A percentile compares a stretch with the other conserved stretches of the same genome.
These are phyloP conservation scores for Aspidoscelis tigris DNA, from an alignment of 2,113 vertebrate genomes.

Conservation along the genomic window DNA sequence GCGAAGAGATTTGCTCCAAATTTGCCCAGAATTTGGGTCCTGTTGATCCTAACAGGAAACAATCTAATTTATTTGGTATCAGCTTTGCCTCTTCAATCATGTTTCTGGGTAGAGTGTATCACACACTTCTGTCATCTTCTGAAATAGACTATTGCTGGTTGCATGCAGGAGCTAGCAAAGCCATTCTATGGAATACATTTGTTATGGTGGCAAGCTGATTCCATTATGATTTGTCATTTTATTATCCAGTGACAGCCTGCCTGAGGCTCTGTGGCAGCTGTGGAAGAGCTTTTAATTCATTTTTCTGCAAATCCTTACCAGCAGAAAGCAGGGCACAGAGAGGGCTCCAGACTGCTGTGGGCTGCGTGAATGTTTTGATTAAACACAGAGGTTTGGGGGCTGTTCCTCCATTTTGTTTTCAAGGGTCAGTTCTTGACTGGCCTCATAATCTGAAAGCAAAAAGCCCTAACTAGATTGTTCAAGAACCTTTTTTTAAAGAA, in stretches of 20 bases:
- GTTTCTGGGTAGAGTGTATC: background rate
- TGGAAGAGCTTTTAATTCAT: background rate
- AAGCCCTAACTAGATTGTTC: no score
- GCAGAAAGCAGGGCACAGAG: no score
- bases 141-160: conserved; percentile 13
- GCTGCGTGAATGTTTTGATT: no score
- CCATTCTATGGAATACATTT: conserved; percentile 2
- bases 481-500: no score
- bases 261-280: background rate
- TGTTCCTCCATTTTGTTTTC: no score
- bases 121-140: background rate
- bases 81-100: background rate
- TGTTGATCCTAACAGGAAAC: background rate
- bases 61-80: background rate
- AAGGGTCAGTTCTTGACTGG: no score
- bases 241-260: conserved; percentile 10
- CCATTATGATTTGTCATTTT: background rate
- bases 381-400: no score
- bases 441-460: no score
- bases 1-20: background rate
- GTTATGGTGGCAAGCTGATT: background rate
- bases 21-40: background rate
- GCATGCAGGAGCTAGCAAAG: background rate
- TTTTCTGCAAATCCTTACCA: background rate
- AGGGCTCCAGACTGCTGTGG: no score